phyloP scores from a whole-genome alignment of 2,113 vertebrate genomes.

The Chelonoidis abingdonii region DNA sequence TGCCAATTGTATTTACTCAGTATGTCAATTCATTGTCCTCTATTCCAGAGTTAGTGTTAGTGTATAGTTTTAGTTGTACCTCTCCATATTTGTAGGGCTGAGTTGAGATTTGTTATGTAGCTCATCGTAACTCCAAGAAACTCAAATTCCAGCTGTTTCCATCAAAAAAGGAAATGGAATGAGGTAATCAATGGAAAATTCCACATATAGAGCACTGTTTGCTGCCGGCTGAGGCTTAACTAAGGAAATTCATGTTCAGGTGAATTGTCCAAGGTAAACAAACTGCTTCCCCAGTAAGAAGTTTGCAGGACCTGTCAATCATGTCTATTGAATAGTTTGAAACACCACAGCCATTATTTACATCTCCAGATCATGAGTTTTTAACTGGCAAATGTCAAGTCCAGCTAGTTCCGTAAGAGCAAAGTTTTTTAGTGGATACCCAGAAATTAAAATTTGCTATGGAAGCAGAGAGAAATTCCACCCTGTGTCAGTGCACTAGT shows the following conservation, averaged over 20 bases:
- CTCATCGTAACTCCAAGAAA: not conserved
- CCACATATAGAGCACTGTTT: rapidly evolving
- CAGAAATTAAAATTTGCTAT: not conserved
- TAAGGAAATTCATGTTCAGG: not conserved
- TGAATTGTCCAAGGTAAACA: not conserved
- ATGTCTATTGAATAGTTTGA: not conserved
- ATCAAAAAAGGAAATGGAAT: not conserved
- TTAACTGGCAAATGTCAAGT: rapidly evolving
- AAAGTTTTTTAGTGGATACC: not conserved
- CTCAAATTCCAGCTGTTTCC: not conserved
- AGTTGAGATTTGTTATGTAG: not conserved
- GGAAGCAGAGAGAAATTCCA: not conserved
- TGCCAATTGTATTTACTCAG: slow-evolving; percentile 40
- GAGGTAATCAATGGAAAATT: not conserved
- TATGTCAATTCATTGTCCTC: not conserved
- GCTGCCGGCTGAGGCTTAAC: not conserved
- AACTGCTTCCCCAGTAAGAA: not conserved
- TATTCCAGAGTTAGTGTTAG: not conserved
- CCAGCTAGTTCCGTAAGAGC: not conserved
- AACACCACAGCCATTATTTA: not conserved
- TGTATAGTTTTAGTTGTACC: not conserved
- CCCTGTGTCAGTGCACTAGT: not conserved
- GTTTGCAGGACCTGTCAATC: not conserved
- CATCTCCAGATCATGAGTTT: not conserved
- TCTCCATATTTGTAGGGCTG: rapidly evolving